Percentiles rank a stretch among this genome's conserved stretches.
These are phyloP conservation scores for Trissolcus japonicus DNA, from an alignment of 2,888 invertebrate species.

Conservation along the genomic window DNA sequence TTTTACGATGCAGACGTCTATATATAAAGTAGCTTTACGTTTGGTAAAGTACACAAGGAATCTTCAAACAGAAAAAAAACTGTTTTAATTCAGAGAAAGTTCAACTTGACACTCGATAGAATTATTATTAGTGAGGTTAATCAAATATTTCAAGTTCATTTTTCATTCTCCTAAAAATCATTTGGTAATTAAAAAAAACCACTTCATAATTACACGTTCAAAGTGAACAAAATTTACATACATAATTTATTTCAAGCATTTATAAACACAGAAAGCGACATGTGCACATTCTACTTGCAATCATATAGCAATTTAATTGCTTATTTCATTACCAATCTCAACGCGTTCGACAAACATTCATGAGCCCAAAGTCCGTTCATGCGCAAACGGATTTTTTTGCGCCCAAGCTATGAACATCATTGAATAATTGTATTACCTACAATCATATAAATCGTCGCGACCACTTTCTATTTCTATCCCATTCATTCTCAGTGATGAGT, in stretches of 20 bases:
- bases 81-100: too few species aligned
- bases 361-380: constrained; percentile 3
- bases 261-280: neutral
- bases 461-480: constrained; percentile 34
- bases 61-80: too few species aligned
- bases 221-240: neutral
- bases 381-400: constrained; percentile 7
- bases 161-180: neutral
- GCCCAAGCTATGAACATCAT: constrained; percentile 12
- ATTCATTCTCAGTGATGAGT: constrained; percentile 9
- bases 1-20: too few species aligned
- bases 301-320: constrained; percentile 4
- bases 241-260: constrained; percentile 2
- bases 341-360: constrained; percentile 9
- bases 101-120: neutral
- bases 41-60: too few species aligned
- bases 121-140: too few species aligned
- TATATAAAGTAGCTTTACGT: too few species aligned
- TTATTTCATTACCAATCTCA: constrained; percentile 5
- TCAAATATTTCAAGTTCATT: too few species aligned
- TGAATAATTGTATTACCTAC: constrained; percentile 12
- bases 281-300: constrained; percentile 1
- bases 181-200: constrained; percentile 1
- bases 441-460: constrained; percentile 11
- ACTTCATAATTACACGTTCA: neutral